Evolutionary conservation across 2,888 invertebrate species (phyloP).

Genomic region (Alloscopus bannaensis): DNA sequence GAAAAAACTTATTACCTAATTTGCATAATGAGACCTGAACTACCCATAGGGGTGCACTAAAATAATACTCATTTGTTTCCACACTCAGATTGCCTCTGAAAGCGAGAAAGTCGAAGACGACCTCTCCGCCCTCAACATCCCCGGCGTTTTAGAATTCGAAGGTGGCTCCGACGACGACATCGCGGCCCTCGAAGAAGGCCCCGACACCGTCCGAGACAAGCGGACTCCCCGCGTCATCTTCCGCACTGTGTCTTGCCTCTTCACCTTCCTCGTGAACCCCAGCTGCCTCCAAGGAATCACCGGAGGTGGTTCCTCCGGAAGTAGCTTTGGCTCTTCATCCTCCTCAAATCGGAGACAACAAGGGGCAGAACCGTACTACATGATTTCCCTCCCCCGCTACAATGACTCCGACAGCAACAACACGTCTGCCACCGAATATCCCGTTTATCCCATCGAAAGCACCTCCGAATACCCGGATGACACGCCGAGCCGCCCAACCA

Average conservation of each 20-base stretch:
- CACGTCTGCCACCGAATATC: conserved; percentile 52
- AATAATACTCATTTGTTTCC: neutral
- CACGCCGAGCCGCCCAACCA: conserved; percentile 39
- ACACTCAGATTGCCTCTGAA: conserved; percentile 28
- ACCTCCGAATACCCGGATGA: conserved; percentile 57
- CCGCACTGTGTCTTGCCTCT: conserved; percentile 62
- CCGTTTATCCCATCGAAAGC: conserved; percentile 62
- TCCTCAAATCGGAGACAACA: conserved; percentile 42
- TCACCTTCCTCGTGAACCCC: conserved; percentile 68
- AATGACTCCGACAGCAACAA: conserved; percentile 59
- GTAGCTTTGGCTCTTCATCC: conserved; percentile 9
- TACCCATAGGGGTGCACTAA: neutral
- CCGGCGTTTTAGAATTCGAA: conserved; percentile 55
- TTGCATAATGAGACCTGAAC: neutral
- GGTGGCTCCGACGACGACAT: conserved; percentile 53
- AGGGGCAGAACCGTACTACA: conserved; percentile 44
- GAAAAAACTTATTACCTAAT: neutral
- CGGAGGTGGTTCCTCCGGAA: conserved; percentile 20
- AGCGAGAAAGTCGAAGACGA: conserved; percentile 28
- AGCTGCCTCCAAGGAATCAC: conserved; percentile 53
- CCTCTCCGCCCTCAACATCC: conserved; percentile 33
- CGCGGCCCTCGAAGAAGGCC: no score
- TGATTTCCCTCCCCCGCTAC: conserved; percentile 46
- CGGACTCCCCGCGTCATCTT: conserved; percentile 61
- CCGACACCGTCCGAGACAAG: conserved; percentile 52